These are phyloP conservation scores for Fratercula arctica DNA, from an alignment of 2,797 vertebrate species.

Conservation along the genomic window DNA sequence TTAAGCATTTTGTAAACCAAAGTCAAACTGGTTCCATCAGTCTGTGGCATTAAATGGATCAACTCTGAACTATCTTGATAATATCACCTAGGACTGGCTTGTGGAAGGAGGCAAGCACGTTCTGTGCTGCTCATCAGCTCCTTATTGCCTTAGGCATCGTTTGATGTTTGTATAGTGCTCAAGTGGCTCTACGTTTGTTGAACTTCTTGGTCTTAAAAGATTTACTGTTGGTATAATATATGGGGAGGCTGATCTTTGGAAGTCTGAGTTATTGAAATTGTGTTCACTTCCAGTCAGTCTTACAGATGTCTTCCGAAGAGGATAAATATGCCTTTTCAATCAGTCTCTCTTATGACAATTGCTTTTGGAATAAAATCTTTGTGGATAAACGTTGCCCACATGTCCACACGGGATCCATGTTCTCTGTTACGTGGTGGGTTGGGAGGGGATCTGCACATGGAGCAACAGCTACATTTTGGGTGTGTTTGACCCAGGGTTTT, in stretches of 20 bases:
- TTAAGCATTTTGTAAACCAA: not conserved
- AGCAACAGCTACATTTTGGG: not conserved
- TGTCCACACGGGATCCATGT: accelerated
- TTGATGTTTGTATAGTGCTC: not conserved
- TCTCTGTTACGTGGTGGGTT: not conserved
- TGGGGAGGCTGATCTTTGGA: not conserved
- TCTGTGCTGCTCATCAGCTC: not conserved
- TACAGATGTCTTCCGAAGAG: not conserved
- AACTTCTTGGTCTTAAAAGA: not conserved
- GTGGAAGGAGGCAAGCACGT: not conserved
- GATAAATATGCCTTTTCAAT: not conserved
- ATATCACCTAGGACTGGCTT: not conserved
- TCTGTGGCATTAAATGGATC: not conserved
- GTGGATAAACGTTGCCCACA: not conserved
- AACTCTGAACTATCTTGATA: not conserved
- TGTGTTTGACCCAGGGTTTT: not conserved
- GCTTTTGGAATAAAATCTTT: not conserved
- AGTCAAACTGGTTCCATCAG: not conserved
- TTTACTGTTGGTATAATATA: not conserved
- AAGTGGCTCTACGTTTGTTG: not conserved
- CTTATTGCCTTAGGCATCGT: not conserved
- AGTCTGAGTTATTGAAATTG: not conserved
- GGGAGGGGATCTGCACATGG: not conserved
- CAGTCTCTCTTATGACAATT: not conserved
- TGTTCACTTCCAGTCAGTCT: not conserved